These are phyloP conservation scores for Trichonephila clavipes DNA, from an alignment of 1,140 invertebrate species.

Conservation along the genomic window DNA sequence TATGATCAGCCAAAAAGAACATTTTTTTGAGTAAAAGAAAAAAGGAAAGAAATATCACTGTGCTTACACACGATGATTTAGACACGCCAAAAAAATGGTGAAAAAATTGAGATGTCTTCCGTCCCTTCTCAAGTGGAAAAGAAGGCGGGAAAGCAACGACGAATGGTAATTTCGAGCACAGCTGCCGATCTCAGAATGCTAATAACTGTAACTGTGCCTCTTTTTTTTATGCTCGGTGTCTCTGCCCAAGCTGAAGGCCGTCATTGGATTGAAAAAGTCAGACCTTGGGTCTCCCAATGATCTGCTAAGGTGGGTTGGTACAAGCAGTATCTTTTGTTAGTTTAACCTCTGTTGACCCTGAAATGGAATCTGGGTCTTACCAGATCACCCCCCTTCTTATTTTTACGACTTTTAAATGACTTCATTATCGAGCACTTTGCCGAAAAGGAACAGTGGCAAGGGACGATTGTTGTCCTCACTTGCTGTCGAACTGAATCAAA, in stretches of 20 bases:
- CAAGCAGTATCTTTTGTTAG: slow-evolving; percentile 28
- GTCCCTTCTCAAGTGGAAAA: slow-evolving; percentile 41
- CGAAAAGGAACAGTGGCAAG: not conserved
- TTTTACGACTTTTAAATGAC: slow-evolving; percentile 51
- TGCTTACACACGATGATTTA: slow-evolving; percentile 56
- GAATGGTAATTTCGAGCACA: slow-evolving; percentile 57
- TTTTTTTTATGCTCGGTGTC: not conserved
- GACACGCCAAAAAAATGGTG: not conserved
- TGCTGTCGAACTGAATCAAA: not conserved
- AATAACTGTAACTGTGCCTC: slow-evolving; percentile 55
- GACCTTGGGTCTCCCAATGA: slow-evolving; percentile 63
- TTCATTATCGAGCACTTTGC: slow-evolving; percentile 38
- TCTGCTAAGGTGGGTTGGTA: slow-evolving; percentile 24
- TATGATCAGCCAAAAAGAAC: slow-evolving; percentile 55
- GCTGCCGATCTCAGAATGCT: slow-evolving; percentile 58
- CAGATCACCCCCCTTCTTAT: not conserved
- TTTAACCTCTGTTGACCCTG: slow-evolving; percentile 50
- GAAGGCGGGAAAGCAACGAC: slow-evolving; percentile 21
- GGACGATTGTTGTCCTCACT: not conserved
- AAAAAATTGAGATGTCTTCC: slow-evolving; percentile 50
- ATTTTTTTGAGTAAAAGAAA: not conserved
- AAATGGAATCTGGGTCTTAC: slow-evolving; percentile 38
- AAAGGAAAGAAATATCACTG: slow-evolving; percentile 2
- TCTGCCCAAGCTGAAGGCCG: slow-evolving; percentile 28
- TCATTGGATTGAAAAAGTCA: slow-evolving; percentile 19